Base-by-base conservation (phyloP, 2,797 vertebrate species). In the Brotogeris chrysoptera region DNA sequence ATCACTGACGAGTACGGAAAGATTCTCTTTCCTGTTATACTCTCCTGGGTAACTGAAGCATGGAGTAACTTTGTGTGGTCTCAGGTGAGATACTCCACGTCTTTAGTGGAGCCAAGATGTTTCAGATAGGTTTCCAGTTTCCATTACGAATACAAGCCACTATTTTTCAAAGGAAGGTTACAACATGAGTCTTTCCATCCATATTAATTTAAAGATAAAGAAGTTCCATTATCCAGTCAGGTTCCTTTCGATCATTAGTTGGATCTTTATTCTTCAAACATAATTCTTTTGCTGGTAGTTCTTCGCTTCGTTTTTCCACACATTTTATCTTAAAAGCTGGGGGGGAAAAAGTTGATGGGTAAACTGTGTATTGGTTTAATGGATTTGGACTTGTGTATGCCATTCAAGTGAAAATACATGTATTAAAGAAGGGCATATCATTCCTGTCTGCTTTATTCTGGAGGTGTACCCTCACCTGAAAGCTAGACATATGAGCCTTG, bases 281-380 rank as follows among this genome's bases (percentile, higher is more conserved):
- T 4, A 41, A 4, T 32, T 60, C 63, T 76, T 76, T 72, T 55
- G 16, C 34, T 84, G 41, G 30, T 52, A 52, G 9, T 25, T 55
- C 11, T 86, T 76, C 30, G 13, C 12, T 78, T 85, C 11, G 4
- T 64, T 77, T 83, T 49, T 16, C 30, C 21, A 30, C 11, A 39
- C 3, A 4, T 68, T 78, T 65, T 7, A 15, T 71, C 34, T 20
- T 68, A 53, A 86, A 83, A 90, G 16, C 16, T 47, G 21, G 21
- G 0, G 27, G 36, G 1, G 1, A 0, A 0, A 14, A 30, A 21
- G 14, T 21, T 59, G 36, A 16, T 79, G n/a, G 21, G 7, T 68
- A 44, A 76, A 38, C 23, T 36, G 3, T 0, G 0, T 79, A n/a
- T 27, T 76, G 25, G 9, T 32, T 71, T 64, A 30, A 57, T 34